Evolutionary conservation across 2,888 invertebrate species (phyloP), one percentile per base, ranked within the genome.

Genomic region (Phyllotreta cruciferae): DNA sequence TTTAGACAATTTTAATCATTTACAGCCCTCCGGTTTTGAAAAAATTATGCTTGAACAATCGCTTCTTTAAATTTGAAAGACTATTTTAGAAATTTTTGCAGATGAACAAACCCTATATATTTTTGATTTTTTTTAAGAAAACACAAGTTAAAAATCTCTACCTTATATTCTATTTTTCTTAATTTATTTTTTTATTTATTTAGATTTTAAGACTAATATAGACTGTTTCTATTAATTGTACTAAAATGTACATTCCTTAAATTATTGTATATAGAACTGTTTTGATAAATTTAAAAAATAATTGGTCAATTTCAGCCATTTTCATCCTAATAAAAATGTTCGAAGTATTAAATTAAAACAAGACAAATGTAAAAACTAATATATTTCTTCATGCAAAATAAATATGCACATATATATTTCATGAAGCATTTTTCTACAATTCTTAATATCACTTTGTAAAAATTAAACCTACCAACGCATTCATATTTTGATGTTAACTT

Each of bases 21-120:
- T 90, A 0, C 91, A 93, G 39, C 93, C 94, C 0, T 84, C 88
- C 55, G 98, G 97, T 41, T 98, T 92, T 79, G 96, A 97, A 74
- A 92, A 92, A 81, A 97, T 98, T 70, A 94, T 98, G 92, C 85
- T 97, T 66, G 98, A 98, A 81, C 96, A 98, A 81, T 96, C 97
- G 1, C 85, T 98, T 57, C 90, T 98, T 72, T 98, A 92, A 89
- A 60, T 44, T 47, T 62, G 73, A 63, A 63, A 3, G 24, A 24
- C 24, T 24, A 55, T 63, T 54, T 67, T 58, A 49, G 61, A 66
- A 42, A 45, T 52, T 61, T 47, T 61, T 50, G 63, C 45, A 55
- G 47, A 54, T 60, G 64, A 60, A 67, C 64, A 66, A 66, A 68
- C 1, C 24, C 24, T 56, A 64, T 58, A 60, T 66, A 64, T 64